These are phyloP conservation scores for Hirudinaria manillensis DNA, from an alignment of 2,888 invertebrate species.

Conservation along the genomic window DNA sequence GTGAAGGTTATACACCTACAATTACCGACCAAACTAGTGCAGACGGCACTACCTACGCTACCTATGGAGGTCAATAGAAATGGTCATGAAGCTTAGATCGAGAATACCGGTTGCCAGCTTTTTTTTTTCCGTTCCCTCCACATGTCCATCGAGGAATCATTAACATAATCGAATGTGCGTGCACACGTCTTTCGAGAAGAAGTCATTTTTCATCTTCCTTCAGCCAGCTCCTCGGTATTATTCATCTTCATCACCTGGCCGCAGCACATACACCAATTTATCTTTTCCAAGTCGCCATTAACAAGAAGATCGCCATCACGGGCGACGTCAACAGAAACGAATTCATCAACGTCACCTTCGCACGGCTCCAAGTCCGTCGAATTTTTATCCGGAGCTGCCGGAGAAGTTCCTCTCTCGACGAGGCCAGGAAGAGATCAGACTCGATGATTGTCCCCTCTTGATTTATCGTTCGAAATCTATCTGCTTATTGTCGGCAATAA, in stretches of 20 bases:
- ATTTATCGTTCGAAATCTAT: conserved; percentile 1
- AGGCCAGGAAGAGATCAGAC: not conserved
- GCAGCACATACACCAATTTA: conserved; percentile 17
- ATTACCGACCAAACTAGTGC: too few relatives aligned
- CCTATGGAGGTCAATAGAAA: too few relatives aligned
- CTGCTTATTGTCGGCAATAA: conserved; percentile 10
- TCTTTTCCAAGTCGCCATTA: conserved; percentile 24
- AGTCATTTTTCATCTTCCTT: conserved; percentile 10
- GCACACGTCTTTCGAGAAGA: not conserved
- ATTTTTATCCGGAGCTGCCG: not conserved
- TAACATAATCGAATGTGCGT: conserved; percentile 15
- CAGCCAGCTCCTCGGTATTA: conserved; percentile 16
- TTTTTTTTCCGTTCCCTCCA: not conserved
- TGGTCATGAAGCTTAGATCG: too few relatives aligned
- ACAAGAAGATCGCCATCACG: conserved; percentile 21
- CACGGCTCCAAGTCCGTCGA: not conserved
- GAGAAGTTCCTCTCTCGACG: not conserved
- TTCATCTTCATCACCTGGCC: conserved; percentile 27
- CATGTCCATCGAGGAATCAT: not conserved
- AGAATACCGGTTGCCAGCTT: not conserved
- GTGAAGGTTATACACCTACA: too few relatives aligned
- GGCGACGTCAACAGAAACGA: conserved; percentile 2
- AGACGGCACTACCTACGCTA: too few relatives aligned
- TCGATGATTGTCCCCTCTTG: not conserved
- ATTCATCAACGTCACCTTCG: conserved; percentile 18